Evolutionary conservation across 2,797 vertebrate genomes (phyloP).

Genomic region (Chloroceryle amazona): DNA sequence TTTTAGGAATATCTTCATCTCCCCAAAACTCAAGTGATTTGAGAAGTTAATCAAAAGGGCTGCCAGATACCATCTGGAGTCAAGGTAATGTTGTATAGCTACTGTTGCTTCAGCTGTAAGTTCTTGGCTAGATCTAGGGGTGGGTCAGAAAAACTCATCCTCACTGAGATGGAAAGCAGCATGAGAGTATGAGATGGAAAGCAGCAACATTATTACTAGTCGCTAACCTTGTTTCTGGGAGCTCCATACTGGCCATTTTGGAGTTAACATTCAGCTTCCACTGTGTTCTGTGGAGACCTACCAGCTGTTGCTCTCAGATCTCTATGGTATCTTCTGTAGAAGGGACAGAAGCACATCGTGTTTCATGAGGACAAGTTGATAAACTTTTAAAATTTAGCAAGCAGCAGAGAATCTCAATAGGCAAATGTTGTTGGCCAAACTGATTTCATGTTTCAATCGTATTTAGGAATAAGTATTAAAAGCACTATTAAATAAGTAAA

Average conservation of each 20-base stretch:
- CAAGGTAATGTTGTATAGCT: neutral
- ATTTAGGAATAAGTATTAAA: neutral
- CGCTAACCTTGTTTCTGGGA: neutral
- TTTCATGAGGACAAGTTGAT: neutral
- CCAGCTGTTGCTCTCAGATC: neutral
- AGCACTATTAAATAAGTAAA: neutral
- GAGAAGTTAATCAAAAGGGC: neutral
- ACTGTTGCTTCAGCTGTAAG: neutral
- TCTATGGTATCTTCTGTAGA: neutral
- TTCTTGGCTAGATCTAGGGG: neutral
- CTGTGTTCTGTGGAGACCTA: neutral
- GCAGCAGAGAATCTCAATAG: neutral
- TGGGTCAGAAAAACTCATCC: neutral
- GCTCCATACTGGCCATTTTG: neutral
- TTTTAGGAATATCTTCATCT: neutral
- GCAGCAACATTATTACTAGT: neutral
- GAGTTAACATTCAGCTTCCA: neutral
- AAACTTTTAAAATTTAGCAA: neutral
- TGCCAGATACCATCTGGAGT: neutral
- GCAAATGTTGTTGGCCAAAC: neutral
- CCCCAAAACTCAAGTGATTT: neutral
- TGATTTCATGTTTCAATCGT: neutral
- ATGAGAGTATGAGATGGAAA: neutral
- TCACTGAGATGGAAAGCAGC: neutral
- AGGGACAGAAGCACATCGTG: neutral